These are phyloP conservation scores for Cryptocephalus moraei DNA, from an alignment of 2,888 invertebrate species.

Conservation along the genomic window DNA sequence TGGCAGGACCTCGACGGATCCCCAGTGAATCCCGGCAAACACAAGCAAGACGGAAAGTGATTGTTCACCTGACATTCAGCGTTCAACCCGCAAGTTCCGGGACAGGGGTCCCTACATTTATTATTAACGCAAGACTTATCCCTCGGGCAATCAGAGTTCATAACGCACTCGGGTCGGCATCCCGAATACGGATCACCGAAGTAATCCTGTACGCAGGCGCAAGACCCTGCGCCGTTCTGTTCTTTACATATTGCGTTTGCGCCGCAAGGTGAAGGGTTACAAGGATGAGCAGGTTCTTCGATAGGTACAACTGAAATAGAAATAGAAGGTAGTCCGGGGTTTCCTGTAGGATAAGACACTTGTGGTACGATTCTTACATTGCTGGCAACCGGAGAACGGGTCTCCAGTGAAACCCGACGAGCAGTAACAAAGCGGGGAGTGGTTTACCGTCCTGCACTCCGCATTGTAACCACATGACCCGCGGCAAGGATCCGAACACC, in stretches of 20 bases:
- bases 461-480: slow-evolving; percentile 68
- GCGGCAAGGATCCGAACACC: slow-evolving; percentile 63
- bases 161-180: slow-evolving; percentile 82
- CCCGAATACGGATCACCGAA: slow-evolving; percentile 79
- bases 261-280: slow-evolving; percentile 78
- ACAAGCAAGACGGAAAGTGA: slow-evolving; percentile 72
- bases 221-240: slow-evolving; percentile 70
- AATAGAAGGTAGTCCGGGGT: not conserved
- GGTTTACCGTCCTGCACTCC: slow-evolving; percentile 58
- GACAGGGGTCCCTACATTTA: slow-evolving; percentile 76
- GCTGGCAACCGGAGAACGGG: slow-evolving; percentile 66
- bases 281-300: slow-evolving; percentile 52
- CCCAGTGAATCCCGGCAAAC: slow-evolving; percentile 64
- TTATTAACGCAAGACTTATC: slow-evolving; percentile 71
- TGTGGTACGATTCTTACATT: slow-evolving; percentile 26
- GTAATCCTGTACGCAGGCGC: slow-evolving; percentile 71
- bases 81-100: slow-evolving; percentile 72
- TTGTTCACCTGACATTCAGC: slow-evolving; percentile 74
- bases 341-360: no score
- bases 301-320: slow-evolving; percentile 39
- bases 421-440: slow-evolving; percentile 65
- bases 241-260: slow-evolving; percentile 77
- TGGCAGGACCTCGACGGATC: slow-evolving; percentile 70
- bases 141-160: slow-evolving; percentile 72
- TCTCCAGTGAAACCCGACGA: slow-evolving; percentile 62